Conservation (phyloP, 1,140 invertebrate genomes). For the Stegodyphus dumicola region DNA sequence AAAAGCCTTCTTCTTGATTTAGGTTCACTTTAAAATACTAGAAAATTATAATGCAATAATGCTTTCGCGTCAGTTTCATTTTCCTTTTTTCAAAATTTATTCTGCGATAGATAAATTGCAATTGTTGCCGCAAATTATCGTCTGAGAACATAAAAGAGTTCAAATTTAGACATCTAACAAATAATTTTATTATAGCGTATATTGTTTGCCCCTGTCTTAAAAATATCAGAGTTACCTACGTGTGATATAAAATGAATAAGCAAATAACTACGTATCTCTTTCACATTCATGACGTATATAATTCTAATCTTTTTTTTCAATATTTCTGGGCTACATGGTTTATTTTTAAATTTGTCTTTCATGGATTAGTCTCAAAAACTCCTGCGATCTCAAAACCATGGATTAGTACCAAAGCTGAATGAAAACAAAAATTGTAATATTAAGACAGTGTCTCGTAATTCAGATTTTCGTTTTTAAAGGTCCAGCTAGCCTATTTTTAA, state of each 20-base stretch:
- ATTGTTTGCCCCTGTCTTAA: slow-evolving; percentile 5
- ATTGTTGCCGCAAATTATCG: not conserved
- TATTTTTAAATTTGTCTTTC: too few species aligned
- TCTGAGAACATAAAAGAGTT: not conserved
- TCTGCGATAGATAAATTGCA: not conserved
- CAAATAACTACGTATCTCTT: too few species aligned
- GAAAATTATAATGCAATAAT: not conserved
- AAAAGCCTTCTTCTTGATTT: slow-evolving; percentile 25
- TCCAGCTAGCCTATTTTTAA: too few species aligned
- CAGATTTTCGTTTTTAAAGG: too few species aligned
- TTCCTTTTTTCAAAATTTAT: slow-evolving; percentile 4
- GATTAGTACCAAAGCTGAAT: too few species aligned
- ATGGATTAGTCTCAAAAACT: too few species aligned
- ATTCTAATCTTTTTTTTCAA: too few species aligned
- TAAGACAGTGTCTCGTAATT: too few species aligned
- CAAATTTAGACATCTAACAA: not conserved
- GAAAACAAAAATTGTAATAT: too few species aligned
- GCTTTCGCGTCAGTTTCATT: not conserved
- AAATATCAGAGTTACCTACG: not conserved
- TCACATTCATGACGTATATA: too few species aligned
- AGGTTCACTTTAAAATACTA: slow-evolving; percentile 6
- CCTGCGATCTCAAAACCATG: too few species aligned
- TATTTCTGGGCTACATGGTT: too few species aligned
- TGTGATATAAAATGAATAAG: not conserved
- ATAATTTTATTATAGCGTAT: not conserved